A percentile compares a stretch with the other conserved stretches of the same genome.
Evolutionary conservation across 2,888 invertebrate genomes (phyloP).

Genomic region (Ophonus ardosiacus): DNA sequence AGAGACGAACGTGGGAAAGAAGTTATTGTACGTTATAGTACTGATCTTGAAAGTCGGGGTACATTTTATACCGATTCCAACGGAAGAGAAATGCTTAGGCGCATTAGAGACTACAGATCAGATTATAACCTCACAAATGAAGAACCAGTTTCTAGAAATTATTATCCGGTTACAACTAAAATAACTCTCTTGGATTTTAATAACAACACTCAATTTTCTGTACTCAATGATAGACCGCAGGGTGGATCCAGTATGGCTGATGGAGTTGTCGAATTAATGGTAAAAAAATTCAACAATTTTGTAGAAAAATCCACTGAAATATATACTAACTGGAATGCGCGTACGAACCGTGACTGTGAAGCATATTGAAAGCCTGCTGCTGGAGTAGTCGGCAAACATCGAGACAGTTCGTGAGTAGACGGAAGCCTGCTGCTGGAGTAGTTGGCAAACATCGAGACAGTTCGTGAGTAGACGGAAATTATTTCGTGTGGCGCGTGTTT

Average conservation of each 20-base stretch:
- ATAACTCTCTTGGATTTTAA: slow-evolving; percentile 81
- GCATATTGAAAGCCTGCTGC: too few species aligned
- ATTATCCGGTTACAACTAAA: slow-evolving; percentile 92
- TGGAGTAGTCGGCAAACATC: too few species aligned
- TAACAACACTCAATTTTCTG: slow-evolving; percentile 74
- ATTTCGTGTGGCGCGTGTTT: too few species aligned
- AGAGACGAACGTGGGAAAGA: slow-evolving; percentile 86
- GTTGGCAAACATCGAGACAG: too few species aligned
- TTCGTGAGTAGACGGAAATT: too few species aligned
- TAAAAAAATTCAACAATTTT: slow-evolving; percentile 71
- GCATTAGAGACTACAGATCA: slow-evolving; percentile 83
- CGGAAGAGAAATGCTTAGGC: slow-evolving; percentile 88
- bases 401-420: too few species aligned
- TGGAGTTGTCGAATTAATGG: slow-evolving; percentile 87
- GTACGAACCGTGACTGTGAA: too few species aligned
- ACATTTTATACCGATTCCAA: slow-evolving; percentile 95
- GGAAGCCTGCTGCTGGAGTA: too few species aligned
- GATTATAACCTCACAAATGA: slow-evolving; percentile 83
- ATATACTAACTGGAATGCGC: too few species aligned
- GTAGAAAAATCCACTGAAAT: too few species aligned
- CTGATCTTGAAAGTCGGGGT: slow-evolving; percentile 79
- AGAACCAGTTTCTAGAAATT: slow-evolving; percentile 90
- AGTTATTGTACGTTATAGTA: slow-evolving; percentile 84
- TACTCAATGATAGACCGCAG: slow-evolving; percentile 86
- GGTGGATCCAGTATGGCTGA: slow-evolving; percentile 86